phyloP scores from a whole-genome alignment of 2,797 vertebrate genomes.

The Urosaurus nigricauda region DNA sequence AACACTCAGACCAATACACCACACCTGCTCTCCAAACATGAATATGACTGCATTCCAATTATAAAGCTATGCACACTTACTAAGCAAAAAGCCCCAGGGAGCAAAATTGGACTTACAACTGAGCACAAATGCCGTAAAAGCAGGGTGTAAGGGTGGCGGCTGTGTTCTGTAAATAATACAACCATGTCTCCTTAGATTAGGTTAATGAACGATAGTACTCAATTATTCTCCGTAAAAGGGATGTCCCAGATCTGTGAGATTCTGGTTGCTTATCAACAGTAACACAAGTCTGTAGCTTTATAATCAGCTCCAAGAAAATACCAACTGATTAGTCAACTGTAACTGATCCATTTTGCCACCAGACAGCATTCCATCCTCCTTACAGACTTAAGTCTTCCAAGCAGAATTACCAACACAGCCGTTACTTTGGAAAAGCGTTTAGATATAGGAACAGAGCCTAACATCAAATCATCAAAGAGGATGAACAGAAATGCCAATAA shows the following conservation, averaged over 20 bases:
- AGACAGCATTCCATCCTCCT: not conserved
- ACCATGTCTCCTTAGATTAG: not conserved
- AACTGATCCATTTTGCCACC: not conserved
- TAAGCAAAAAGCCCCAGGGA: not conserved
- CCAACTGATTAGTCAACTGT: slow-evolving; percentile 7
- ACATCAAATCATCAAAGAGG: not conserved
- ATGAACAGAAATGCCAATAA: not conserved
- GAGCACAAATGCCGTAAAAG: not conserved
- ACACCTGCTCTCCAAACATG: not conserved
- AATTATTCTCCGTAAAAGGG: not conserved
- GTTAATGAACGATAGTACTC: not conserved
- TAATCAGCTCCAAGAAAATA: not conserved
- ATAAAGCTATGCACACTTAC: not conserved
- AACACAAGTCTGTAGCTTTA: not conserved
- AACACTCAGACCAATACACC: not conserved
- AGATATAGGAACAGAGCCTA: not conserved
- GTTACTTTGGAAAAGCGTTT: not conserved
- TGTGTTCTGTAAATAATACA: not conserved
- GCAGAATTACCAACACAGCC: not conserved
- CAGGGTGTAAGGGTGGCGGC: not conserved
- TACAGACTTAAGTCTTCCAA: not conserved
- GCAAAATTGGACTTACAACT: not conserved
- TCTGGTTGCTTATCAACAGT: slow-evolving; percentile 20
- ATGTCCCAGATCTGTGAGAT: not conserved
- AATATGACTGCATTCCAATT: not conserved